These are phyloP conservation scores for Terrapene triunguis DNA, from an alignment of 2,113 vertebrate species.

Conservation along the genomic window DNA sequence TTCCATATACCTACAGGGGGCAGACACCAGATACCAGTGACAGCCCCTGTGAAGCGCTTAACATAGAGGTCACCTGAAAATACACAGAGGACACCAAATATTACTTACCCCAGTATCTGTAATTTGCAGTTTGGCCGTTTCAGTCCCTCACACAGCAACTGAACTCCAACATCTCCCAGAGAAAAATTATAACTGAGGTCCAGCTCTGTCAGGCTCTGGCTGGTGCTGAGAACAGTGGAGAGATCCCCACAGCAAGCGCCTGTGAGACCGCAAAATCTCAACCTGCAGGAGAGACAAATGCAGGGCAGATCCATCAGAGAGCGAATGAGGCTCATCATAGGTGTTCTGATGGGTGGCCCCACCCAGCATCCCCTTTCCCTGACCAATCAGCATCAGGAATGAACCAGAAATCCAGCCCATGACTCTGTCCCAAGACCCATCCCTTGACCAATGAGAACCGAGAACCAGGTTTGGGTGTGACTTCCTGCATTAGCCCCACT, in stretches of 20 bases:
- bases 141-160: constrained; percentile 8
- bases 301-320: background rate
- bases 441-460: background rate
- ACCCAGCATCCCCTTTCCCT: too few relatives aligned
- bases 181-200: constrained; percentile 26
- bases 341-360: background rate
- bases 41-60: background rate
- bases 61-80: background rate
- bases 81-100: background rate
- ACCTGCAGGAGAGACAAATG: background rate
- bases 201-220: constrained; percentile 3
- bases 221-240: background rate
- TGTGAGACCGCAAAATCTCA: constrained; percentile 42
- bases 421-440: background rate
- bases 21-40: background rate
- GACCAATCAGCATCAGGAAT: background rate
- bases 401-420: background rate
- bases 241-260: background rate
- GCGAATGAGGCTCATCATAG: accelerated
- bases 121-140: background rate
- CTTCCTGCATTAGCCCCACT: background rate
- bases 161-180: constrained; percentile 3
- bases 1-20: background rate
- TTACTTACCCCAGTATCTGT: constrained; percentile 13
- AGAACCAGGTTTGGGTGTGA: background rate